Conservation (phyloP, 2,797 vertebrate genomes). For the Lacerta bilineata region DNA sequence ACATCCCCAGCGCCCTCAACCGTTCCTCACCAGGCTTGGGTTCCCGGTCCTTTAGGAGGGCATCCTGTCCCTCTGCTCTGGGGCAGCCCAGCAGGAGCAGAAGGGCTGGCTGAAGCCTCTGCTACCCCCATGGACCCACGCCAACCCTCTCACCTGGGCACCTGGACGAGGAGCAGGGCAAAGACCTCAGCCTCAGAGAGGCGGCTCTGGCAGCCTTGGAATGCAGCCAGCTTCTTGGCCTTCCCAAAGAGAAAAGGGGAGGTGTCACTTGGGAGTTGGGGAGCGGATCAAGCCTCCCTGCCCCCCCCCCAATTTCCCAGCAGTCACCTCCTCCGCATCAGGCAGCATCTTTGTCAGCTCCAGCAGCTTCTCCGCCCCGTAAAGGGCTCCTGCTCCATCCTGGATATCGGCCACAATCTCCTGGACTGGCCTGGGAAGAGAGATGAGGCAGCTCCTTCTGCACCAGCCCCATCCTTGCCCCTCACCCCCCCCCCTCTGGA, state of each 20-base stretch:
- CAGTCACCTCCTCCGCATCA: slow-evolving; percentile 82
- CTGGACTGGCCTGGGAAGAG: slow-evolving; percentile 75
- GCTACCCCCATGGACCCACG: accelerated
- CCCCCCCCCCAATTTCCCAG: accelerated
- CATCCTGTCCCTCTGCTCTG: neutral
- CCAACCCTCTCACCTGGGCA: slow-evolving; percentile 79
- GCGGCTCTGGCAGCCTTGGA: slow-evolving; percentile 75
- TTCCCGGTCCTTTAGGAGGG: too few relatives aligned
- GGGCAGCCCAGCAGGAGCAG: neutral
- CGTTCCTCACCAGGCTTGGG: too few relatives aligned
- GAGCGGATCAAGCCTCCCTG: accelerated
- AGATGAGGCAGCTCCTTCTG: neutral
- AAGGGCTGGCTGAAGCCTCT: accelerated
- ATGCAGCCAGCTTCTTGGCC: slow-evolving; percentile 79
- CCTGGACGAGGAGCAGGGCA: slow-evolving; percentile 81
- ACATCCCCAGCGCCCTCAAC: too few relatives aligned
- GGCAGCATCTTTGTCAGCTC: slow-evolving; percentile 85
- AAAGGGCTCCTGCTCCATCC: slow-evolving; percentile 73
- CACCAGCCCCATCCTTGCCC: neutral
- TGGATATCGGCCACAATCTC: slow-evolving; percentile 82
- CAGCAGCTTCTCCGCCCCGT: slow-evolving; percentile 82
- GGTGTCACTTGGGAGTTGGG: too few relatives aligned
- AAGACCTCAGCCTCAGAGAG: slow-evolving; percentile 87
- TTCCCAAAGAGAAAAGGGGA: slow-evolving; percentile 45
- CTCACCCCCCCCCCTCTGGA: neutral